Evolutionary conservation across 1,140 invertebrate species (phyloP), one percentile per base, ranked within the genome.

Genomic region (Hermetia illucens): DNA sequence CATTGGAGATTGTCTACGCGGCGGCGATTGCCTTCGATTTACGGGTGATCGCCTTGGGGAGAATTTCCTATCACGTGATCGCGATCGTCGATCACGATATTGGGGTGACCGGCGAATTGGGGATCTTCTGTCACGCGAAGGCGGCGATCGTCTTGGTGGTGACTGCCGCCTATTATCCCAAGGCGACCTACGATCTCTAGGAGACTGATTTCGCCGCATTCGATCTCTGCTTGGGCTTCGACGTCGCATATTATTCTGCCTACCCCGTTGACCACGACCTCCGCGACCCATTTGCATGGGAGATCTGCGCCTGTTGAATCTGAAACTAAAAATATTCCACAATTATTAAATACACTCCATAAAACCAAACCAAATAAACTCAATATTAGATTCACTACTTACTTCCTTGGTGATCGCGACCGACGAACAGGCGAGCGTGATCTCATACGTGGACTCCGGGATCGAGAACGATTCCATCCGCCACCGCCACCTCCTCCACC

Each of bases 361-460:
- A n/a, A n/a, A n/a, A n/a, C n/a, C n/a, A n/a, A n/a, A n/a, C n/a
- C n/a, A n/a, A n/a, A n/a, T n/a, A n/a, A n/a, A n/a, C n/a, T n/a
- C n/a, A n/a, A n/a, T n/a, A n/a, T n/a, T n/a, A n/a, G n/a, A n/a
- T n/a, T n/a, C n/a, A n/a, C 15, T 9, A 37, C 44, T 46, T 40
- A 58, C 55, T 55, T 44, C 37, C 55, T 54, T 8, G 55, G 55
- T 3, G 55, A 57, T 16, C 54, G 48, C 9, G 54, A 57, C 10
- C 55, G 46, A 19, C 55, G 52, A 0, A 55, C 55, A 39, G 52
- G 52, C 10, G 55, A 56, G 22, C 56, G 50, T 36, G 20, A 24
- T 15, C 20, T 24, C 25, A 31, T 15, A n/a, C 53, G 52, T 34
- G 34, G 30, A 10, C 41, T 36, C 29, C 44, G 36, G 3, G 55